Conservation (phyloP, 1,140 invertebrate species). For the Formica exsecta region DNA sequence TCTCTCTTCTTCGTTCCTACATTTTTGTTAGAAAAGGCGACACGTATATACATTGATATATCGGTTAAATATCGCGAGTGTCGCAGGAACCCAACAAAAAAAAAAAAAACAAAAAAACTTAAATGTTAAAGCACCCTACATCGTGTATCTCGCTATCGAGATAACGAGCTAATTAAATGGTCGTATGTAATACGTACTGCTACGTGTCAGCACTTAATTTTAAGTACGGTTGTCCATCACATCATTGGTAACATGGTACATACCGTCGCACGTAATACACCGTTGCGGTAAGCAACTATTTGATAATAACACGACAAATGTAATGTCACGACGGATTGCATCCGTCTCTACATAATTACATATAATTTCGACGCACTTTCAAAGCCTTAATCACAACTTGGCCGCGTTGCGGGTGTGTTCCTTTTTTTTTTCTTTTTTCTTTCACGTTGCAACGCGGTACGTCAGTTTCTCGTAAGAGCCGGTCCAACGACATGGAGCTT, state of each 20-base stretch:
- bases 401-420: conserved; percentile 25
- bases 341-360: conserved; percentile 25
- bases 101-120: neutral
- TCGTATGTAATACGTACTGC: conserved; percentile 42
- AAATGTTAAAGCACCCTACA: neutral
- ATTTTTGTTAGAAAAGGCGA: too few species aligned
- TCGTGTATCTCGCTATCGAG: neutral
- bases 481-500: neutral
- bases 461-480: conserved; percentile 4
- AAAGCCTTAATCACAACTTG: conserved; percentile 44
- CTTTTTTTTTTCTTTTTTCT: neutral
- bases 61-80: neutral
- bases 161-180: conserved; percentile 14
- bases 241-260: neutral
- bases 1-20: too few species aligned
- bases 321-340: conserved; percentile 23
- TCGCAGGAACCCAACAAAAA: neutral
- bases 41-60: neutral
- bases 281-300: neutral
- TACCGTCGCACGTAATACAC: neutral
- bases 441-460: conserved; percentile 3
- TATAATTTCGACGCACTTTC: conserved; percentile 24
- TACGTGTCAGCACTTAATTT: conserved; percentile 24
- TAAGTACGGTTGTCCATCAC: conserved; percentile 43
- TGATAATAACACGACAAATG: conserved; percentile 33